Base-by-base conservation (phyloP, 2,888 invertebrate genomes). In the Amaurobius ferox region DNA sequence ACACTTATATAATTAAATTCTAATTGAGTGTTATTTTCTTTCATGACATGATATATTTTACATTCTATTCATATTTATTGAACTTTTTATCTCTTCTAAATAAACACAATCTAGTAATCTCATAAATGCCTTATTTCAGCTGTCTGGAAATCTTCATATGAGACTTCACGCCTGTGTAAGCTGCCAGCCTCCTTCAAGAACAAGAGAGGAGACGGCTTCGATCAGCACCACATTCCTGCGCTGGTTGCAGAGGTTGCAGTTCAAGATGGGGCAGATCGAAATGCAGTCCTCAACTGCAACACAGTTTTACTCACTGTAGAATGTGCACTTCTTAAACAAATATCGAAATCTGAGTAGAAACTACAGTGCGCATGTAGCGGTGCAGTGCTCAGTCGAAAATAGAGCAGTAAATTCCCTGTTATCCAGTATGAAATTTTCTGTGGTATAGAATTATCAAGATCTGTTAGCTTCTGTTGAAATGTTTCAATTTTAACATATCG, bases 211-310 rank as follows among this genome's bases (percentile, higher is more conserved):
- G 79, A 90, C 90, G 11, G 90, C 90, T 32, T 89, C 90, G 77
- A 91, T 93, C 92, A 91, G 91, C 13, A 89, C 79, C 28, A 87
- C 91, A 30, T 90, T 92, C 32, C 89, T 92, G 44, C 95, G 96
- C 89, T 97, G 98, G 95, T 93, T 99, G 79, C 97, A 97, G 91
- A 93, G 97, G 71, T 93, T 98, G 87, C 97, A 98, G 91, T 98
- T 98, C 91, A 99, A 98, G 93, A 98, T 99, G 95, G 98, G 98
- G 5, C 98, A 99, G 92, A 95, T 98, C 77, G 99, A 99, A 92
- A 92, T 97, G 88, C 97, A 97, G 91, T 96, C 96, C 0, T 96
- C 96, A 0, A 95, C 96, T 73, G 96, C 96, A n/a, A 96, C 96
- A 7, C 97, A 97, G 91, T 96, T 97, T 92, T 97, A 96, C 91